A percentile compares a stretch with the other conserved stretches of the same genome.
phyloP scores from a whole-genome alignment of 2,797 vertebrate genomes.

The Melanotaenia maccullochi region DNA sequence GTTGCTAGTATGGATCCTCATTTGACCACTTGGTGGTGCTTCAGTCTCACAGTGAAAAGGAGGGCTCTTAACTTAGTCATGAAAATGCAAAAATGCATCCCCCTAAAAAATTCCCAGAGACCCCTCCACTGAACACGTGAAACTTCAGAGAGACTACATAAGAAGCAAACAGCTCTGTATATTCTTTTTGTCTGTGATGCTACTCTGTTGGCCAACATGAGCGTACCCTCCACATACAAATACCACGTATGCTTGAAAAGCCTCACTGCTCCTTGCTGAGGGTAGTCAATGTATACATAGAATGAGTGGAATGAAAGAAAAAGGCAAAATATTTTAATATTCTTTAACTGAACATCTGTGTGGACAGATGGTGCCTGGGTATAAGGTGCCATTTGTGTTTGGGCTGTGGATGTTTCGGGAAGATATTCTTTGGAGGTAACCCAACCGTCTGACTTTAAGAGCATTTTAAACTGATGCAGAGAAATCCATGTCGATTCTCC shows the following conservation, averaged over 20 bases:
- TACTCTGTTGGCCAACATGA: conserved; percentile 67
- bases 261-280: conserved; percentile 48
- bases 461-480: conserved; percentile 41
- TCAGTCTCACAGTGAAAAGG: conserved; percentile 83
- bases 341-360: conserved; percentile 29
- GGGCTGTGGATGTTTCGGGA: conserved; percentile 33
- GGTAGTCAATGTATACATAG: conserved; percentile 16
- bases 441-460: conserved; percentile 54
- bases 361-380: conserved; percentile 57
- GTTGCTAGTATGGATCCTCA: conserved; percentile 47
- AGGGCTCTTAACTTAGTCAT: conserved; percentile 61
- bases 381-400: conserved; percentile 46
- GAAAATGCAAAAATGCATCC: conserved; percentile 61
- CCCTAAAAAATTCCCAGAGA: conserved; percentile 57
- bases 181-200: conserved; percentile 56
- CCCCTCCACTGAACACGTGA: conserved; percentile 47
- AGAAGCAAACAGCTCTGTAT: conserved; percentile 53
- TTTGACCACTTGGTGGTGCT: conserved; percentile 79
- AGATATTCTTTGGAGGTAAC: conserved; percentile 62
- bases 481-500: conserved; percentile 41
- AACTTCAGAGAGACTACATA: conserved; percentile 64
- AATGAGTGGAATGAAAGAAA: conserved; percentile 25
- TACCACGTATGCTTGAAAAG: conserved; percentile 65
- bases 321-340: conserved; percentile 27
- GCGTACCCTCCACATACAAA: conserved; percentile 68